Evolutionary conservation across 1,140 invertebrate species (phyloP).

Genomic region (Lasioglossum baleicum): DNA sequence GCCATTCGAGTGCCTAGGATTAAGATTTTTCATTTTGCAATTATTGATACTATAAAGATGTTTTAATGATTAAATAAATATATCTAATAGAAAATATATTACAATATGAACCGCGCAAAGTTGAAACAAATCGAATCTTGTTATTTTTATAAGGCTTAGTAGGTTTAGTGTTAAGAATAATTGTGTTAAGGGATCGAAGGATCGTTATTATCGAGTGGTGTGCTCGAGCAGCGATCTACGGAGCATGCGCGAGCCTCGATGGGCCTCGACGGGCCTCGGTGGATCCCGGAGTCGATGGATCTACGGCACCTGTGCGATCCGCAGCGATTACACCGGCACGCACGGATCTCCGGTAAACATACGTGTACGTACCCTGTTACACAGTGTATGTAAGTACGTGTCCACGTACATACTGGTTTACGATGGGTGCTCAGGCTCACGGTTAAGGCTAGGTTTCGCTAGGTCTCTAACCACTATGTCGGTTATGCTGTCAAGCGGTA

Average conservation of each 20-base stretch:
- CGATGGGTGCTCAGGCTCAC: slow-evolving; percentile 18
- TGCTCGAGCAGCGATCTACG: not conserved
- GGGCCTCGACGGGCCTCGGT: not conserved
- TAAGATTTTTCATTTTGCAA: too few species aligned
- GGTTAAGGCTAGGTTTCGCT: slow-evolving; percentile 49
- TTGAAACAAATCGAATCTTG: too few species aligned
- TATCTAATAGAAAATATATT: too few species aligned
- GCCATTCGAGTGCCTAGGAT: too few species aligned
- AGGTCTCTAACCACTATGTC: slow-evolving; percentile 52
- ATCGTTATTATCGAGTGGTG: too few species aligned
- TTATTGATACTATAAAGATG: too few species aligned
- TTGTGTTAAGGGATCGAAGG: too few species aligned
- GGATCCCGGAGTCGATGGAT: not conserved
- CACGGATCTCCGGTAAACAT: slow-evolving; percentile 10
- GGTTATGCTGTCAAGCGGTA: slow-evolving; percentile 63
- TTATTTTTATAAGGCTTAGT: too few species aligned
- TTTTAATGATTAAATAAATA: too few species aligned
- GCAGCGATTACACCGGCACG: slow-evolving; percentile 1
- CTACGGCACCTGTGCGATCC: slow-evolving; percentile 14
- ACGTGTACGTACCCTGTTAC: not conserved
- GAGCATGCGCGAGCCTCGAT: not conserved
- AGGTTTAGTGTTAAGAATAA: too few species aligned
- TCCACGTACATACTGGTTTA: slow-evolving; percentile 28
- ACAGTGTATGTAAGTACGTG: slow-evolving; percentile 13
- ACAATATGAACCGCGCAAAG: too few species aligned